Base-by-base conservation (phyloP, 2,113 vertebrate genomes). In the Nothobranchius kuhntae region DNA sequence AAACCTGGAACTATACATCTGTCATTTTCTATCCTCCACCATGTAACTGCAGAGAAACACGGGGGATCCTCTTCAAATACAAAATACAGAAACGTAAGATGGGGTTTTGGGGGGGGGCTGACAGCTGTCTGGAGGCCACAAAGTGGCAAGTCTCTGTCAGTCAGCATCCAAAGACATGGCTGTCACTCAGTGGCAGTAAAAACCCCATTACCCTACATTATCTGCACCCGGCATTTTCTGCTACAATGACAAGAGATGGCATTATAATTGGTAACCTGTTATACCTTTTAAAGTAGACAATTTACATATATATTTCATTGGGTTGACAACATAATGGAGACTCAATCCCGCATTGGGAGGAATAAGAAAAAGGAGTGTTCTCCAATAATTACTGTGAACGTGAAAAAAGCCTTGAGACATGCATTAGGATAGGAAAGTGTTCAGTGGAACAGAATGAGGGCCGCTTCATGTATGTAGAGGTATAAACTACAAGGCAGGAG, bases 391-490 rank as follows among this genome's bases (percentile, higher is more conserved):
- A 77, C 63, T 64, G 40, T 50, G 71, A 70, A 64, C 53, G 73
- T 42, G 52, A 45, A 65, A 40, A 30, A 68, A 45, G 61, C 67
- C 68, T 73, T 57, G 56, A 78, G 76, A 81, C n/a, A 13, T 73
- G 47, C 71, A 78, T 82, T 65, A 70, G 53, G 52, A 50, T 26
- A 14, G 51, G 55, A 71, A 48, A 40, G 44, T 36, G 46, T 53
- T 67, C 67, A 60, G 51, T 51, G 55, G 64, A 69, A 66, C 61
- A 68, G 65, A 53, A 55, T 57, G n/a, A 76, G 45, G 17, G 8
- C 62, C 56, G 79, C 65, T 80, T 83, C 58, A 30, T 38, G 58
- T 60, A 71, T 87, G 68, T 36, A 54, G 38, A 71, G 58, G 69
- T 71, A 36, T 67, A 30, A 46, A 72, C 74, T 61, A 36, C 50